Conservation (phyloP, 2,797 vertebrate genomes). For the Carduelis carduelis region DNA sequence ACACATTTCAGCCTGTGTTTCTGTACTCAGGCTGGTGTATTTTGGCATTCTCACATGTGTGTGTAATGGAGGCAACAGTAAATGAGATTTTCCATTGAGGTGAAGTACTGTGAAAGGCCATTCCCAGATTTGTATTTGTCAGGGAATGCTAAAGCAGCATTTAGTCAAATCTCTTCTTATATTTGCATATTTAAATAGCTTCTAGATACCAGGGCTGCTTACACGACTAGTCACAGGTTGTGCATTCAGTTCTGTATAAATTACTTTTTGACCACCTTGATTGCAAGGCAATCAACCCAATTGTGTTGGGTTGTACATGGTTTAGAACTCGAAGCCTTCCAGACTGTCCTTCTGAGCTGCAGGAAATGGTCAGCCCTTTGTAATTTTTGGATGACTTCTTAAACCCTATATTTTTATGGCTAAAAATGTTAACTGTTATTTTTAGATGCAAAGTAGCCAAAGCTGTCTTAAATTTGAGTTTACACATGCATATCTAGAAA, state of each 20-base stretch:
- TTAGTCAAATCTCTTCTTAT: background rate
- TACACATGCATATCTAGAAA: background rate
- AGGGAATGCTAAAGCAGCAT: background rate
- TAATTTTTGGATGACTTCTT: background rate
- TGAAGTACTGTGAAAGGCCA: background rate
- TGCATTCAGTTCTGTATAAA: background rate
- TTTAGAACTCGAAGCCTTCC: background rate
- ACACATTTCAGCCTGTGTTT: background rate
- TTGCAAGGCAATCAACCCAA: background rate
- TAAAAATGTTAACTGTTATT: background rate
- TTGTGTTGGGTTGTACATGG: background rate
- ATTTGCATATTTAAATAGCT: background rate
- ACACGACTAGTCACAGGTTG: background rate
- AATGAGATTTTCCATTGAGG: background rate
- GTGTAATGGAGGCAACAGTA: background rate
- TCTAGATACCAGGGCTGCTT: background rate
- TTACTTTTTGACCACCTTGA: background rate
- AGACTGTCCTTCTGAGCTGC: background rate
- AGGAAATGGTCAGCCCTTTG: background rate
- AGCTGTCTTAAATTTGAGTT: background rate
- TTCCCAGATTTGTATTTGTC: background rate
- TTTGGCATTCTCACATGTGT: background rate
- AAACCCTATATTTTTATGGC: background rate
- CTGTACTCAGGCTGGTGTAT: background rate
- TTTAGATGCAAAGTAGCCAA: background rate